Conservation (phyloP, 2,888 invertebrate genomes). For the Cephus pulcher region DNA sequence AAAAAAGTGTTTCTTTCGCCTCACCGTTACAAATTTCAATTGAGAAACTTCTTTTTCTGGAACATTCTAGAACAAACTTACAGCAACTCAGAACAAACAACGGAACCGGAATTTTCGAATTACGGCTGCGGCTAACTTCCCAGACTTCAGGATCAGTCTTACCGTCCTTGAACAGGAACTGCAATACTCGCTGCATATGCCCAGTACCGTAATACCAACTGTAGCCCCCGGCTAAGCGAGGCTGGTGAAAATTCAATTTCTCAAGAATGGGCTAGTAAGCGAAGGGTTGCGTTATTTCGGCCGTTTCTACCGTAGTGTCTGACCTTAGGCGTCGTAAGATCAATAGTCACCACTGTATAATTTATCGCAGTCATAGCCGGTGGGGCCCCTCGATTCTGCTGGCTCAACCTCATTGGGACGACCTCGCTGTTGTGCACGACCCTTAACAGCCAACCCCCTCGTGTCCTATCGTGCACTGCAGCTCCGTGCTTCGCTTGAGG, state of each 20-base stretch:
- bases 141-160: no score
- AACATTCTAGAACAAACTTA: no score
- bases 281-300: conserved; percentile 27
- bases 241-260: conserved; percentile 38
- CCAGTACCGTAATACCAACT: no score
- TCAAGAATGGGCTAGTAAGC: conserved; percentile 26
- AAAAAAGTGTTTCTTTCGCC: no score
- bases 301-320: conserved; percentile 48
- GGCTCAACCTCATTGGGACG: conserved; percentile 4
- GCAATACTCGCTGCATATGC: no score
- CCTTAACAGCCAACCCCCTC: conserved; percentile 22
- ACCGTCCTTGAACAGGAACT: no score
- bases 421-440: neutral
- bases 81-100: no score
- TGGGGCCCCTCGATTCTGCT: neutral
- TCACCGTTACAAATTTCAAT: no score
- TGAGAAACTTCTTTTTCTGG: no score
- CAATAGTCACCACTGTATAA: conserved; percentile 58
- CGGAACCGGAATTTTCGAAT: no score
- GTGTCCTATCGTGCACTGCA: conserved; percentile 14
- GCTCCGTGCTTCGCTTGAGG: conserved; percentile 1
- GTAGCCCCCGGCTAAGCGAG: no score
- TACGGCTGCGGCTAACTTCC: no score
- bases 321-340: conserved; percentile 57
- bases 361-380: conserved; percentile 54